Conservation (phyloP, 2,888 invertebrate species). For the Sarcophaga carnaria region DNA sequence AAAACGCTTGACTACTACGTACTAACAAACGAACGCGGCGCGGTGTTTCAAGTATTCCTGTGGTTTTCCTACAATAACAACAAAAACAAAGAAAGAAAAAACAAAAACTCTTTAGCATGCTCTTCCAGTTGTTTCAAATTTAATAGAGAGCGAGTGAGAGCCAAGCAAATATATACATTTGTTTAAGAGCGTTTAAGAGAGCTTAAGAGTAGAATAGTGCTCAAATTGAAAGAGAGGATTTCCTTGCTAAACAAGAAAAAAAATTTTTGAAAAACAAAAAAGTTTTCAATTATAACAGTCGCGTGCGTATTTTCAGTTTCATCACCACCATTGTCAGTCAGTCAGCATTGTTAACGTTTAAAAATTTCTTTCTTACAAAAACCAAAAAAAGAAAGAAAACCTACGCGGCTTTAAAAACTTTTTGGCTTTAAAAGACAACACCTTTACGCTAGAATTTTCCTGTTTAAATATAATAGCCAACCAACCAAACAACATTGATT, state of each 20-base stretch:
- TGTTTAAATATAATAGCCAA: neutral
- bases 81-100: conserved; percentile 33
- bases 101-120: neutral
- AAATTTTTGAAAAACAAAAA: conserved; percentile 5
- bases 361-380: neutral
- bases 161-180: neutral
- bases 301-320: conserved; percentile 65
- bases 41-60: conserved; percentile 69
- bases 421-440: conserved; percentile 62
- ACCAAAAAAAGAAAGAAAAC: conserved; percentile 2
- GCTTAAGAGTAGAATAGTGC: neutral
- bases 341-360: conserved; percentile 45
- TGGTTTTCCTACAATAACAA: conserved; percentile 62
- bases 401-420: conserved; percentile 42
- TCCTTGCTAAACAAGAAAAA: conserved; percentile 6
- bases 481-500: neutral
- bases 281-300: conserved; percentile 50
- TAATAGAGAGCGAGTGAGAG: neutral
- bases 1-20: neutral
- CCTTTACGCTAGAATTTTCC: conserved; percentile 23
- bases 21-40: conserved; percentile 69
- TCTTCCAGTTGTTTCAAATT: conserved; percentile 31
- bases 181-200: conserved; percentile 17
- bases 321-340: conserved; percentile 37
- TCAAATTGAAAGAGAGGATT: conserved; percentile 32